A percentile compares a stretch with the other conserved stretches of the same genome.
phyloP scores from a whole-genome alignment of 2,888 invertebrate genomes.

The Neoaliturus tenellus region DNA sequence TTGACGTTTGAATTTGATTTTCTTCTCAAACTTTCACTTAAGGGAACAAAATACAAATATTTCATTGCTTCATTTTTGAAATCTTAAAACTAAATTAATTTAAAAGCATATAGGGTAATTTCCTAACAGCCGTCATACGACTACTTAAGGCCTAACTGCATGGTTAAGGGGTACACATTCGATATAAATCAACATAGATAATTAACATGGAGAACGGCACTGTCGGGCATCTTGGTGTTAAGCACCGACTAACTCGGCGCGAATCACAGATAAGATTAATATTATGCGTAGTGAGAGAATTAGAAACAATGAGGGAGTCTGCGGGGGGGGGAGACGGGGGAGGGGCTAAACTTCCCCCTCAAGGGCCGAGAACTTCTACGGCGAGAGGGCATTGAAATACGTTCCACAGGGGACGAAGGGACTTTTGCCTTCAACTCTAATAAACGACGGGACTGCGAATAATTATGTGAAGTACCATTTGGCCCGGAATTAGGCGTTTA shows the following conservation, averaged over 20 bases:
- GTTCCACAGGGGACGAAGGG: conserved; percentile 41
- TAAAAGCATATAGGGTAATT: no score
- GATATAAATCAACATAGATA: not conserved
- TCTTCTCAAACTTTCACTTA: no score
- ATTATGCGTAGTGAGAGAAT: conserved; percentile 53
- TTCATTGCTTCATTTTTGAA: no score
- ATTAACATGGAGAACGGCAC: conserved; percentile 2
- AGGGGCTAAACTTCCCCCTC: conserved; percentile 40
- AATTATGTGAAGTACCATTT: conserved; percentile 51
- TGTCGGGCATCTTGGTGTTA: not conserved
- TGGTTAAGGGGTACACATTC: no score
- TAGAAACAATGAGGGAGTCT: conserved; percentile 43
- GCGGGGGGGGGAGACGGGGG: not conserved
- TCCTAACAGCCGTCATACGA: no score
- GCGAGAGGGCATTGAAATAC: conserved; percentile 54
- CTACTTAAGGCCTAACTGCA: no score
- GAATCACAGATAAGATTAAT: conserved; percentile 55
- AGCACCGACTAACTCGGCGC: conserved; percentile 40
- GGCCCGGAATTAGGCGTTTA: conserved; percentile 45
- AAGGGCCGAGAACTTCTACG: conserved; percentile 51
- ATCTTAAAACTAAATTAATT: no score
- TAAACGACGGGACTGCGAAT: conserved; percentile 50
- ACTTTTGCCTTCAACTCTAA: conserved; percentile 53
- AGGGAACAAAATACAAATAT: no score
- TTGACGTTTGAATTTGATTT: no score